Percentiles rank a stretch among this genome's conserved stretches.
These are phyloP conservation scores for Tragelaphus buxtoni DNA, from an alignment of 2,113 vertebrate genomes.

Conservation along the genomic window DNA sequence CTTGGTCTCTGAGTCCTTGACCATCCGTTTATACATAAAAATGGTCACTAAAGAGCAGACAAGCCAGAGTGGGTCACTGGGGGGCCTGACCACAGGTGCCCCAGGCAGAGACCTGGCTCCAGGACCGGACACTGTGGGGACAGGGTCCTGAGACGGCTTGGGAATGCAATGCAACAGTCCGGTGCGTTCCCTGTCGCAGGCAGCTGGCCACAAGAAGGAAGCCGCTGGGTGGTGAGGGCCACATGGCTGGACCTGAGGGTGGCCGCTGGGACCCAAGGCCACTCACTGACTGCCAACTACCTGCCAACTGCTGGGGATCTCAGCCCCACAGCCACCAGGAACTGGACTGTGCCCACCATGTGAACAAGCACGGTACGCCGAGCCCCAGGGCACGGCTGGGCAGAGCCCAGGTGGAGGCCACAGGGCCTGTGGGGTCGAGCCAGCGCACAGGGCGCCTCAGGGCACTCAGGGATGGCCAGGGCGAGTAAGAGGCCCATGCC, in stretches of 20 bases:
- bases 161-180: background rate
- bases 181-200: background rate
- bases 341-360: background rate
- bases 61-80: background rate
- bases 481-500: background rate
- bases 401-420: background rate
- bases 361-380: background rate
- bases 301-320: background rate
- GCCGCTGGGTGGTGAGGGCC: background rate
- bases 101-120: no score
- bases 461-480: background rate
- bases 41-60: background rate
- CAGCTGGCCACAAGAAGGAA: background rate
- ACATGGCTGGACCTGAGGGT: background rate
- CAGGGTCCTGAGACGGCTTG: background rate
- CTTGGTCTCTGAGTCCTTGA: background rate
- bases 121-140: no score
- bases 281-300: no score
- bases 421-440: background rate
- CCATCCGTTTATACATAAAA: background rate
- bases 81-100: background rate
- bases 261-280: background rate
- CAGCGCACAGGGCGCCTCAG: background rate
- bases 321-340: background rate
- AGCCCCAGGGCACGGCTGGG: background rate